phyloP scores from a whole-genome alignment of 2,888 invertebrate genomes.

The Cantharis nigra region DNA sequence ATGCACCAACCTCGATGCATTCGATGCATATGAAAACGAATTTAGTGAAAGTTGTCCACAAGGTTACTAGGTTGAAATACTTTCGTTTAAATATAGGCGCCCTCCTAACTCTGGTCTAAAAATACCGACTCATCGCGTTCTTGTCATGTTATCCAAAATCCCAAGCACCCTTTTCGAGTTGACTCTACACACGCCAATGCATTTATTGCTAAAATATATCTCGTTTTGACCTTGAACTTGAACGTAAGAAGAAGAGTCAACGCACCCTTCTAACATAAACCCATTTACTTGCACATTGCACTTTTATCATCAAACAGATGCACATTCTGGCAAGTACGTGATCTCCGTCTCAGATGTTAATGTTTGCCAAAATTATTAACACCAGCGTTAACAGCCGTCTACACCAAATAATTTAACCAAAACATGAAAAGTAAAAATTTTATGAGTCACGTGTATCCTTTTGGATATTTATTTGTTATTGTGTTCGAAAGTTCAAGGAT shows the following conservation, averaged over 20 bases:
- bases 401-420: not conserved
- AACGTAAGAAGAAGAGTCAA: slow-evolving; percentile 38
- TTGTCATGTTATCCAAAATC: slow-evolving; percentile 15
- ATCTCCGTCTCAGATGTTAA: not conserved
- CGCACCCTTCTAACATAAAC: slow-evolving; percentile 32
- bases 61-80: slow-evolving; percentile 34
- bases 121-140: slow-evolving; percentile 35
- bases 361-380: slow-evolving; percentile 11
- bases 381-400: not conserved
- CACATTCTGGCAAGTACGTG: slow-evolving; percentile 2
- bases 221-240: slow-evolving; percentile 43
- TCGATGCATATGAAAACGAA: slow-evolving; percentile 11
- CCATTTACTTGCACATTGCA: slow-evolving; percentile 21
- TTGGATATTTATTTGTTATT: not conserved
- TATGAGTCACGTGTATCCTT: not conserved
- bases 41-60: slow-evolving; percentile 31
- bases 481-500: not conserved
- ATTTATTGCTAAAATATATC: slow-evolving; percentile 39
- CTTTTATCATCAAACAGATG: slow-evolving; percentile 15
- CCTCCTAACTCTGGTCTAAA: slow-evolving; percentile 34
- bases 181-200: slow-evolving; percentile 37
- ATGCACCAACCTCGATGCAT: not conserved
- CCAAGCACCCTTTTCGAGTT: slow-evolving; percentile 1
- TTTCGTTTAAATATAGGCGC: slow-evolving; percentile 36
- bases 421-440: not conserved